A percentile compares a stretch with the other conserved stretches of the same genome.
Evolutionary conservation across 2,113 vertebrate genomes (phyloP).

Genomic region (Pristiophorus japonicus): DNA sequence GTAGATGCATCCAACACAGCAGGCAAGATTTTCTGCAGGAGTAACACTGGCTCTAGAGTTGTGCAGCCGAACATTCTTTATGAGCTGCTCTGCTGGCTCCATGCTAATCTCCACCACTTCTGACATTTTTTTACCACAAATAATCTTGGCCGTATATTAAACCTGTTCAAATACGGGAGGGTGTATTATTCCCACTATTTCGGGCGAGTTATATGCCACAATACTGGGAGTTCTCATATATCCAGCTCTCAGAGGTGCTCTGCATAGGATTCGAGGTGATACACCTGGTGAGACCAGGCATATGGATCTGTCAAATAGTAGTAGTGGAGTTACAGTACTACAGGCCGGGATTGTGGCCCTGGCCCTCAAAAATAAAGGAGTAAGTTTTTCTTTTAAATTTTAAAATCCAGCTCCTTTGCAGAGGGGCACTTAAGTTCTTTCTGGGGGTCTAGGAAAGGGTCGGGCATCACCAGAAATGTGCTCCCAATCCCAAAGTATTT

Average conservation of each 20-base stretch:
- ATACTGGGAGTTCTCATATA: not conserved
- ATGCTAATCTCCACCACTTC: not conserved
- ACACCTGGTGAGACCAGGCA: not conserved
- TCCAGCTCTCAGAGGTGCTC: not conserved
- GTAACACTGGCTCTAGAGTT: not conserved
- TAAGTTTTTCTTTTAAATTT: not conserved
- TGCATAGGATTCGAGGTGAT: not conserved
- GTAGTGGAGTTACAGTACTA: no score
- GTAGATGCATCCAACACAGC: not conserved
- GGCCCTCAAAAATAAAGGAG: not conserved
- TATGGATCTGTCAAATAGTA: not conserved
- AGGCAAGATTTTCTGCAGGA: not conserved
- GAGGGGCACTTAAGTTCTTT: not conserved
- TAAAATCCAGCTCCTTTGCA: not conserved
- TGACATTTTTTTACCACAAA: not conserved
- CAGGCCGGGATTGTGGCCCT: not conserved
- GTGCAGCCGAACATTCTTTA: not conserved
- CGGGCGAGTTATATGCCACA: not conserved
- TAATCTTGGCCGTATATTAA: not conserved
- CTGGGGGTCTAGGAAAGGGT: not conserved
- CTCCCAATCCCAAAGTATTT: not conserved
- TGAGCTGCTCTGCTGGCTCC: not conserved
- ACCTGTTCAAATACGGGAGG: not conserved
- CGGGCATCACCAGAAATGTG: not conserved
- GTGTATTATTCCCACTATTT: not conserved